Percentiles rank a stretch among this genome's conserved stretches.
phyloP scores from a whole-genome alignment of 2,113 vertebrate species.

The Rafetus swinhoei region DNA sequence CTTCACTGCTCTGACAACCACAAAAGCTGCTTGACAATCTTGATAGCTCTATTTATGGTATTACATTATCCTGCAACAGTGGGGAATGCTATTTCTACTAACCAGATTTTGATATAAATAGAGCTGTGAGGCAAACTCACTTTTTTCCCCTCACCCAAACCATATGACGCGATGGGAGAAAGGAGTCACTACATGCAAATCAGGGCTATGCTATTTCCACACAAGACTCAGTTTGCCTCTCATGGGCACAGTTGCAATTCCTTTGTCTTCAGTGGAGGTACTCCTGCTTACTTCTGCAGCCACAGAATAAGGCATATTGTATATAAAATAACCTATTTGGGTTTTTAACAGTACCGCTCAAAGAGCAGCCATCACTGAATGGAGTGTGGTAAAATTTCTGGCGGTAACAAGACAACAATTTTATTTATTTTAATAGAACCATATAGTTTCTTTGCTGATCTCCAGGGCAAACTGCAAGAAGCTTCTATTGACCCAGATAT shows the following conservation, averaged over 20 bases:
- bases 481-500: not conserved
- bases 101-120: conserved; percentile 58
- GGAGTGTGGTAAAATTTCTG: not conserved
- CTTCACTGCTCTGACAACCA: conserved; percentile 71
- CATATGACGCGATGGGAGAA: conserved; percentile 17
- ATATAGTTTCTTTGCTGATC: not conserved
- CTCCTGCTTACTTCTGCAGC: not conserved
- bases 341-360: not conserved
- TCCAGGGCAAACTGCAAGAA: not conserved
- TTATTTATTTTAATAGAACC: not conserved
- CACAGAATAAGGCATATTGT: not conserved
- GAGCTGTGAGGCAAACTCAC: conserved; percentile 40
- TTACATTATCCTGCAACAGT: conserved; percentile 68
- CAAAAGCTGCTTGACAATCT: conserved; percentile 72
- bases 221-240: not conserved
- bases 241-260: not conserved
- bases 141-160: conserved; percentile 20
- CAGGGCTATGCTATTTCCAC: not conserved
- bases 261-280: not conserved
- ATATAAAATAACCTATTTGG: not conserved
- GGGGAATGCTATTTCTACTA: conserved; percentile 62
- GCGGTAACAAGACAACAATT: not conserved
- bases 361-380: not conserved
- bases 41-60: conserved; percentile 76
- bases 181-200: not conserved